Evolutionary conservation across 1,140 invertebrate genomes (phyloP).

Genomic region (Diorhabda carinulata): DNA sequence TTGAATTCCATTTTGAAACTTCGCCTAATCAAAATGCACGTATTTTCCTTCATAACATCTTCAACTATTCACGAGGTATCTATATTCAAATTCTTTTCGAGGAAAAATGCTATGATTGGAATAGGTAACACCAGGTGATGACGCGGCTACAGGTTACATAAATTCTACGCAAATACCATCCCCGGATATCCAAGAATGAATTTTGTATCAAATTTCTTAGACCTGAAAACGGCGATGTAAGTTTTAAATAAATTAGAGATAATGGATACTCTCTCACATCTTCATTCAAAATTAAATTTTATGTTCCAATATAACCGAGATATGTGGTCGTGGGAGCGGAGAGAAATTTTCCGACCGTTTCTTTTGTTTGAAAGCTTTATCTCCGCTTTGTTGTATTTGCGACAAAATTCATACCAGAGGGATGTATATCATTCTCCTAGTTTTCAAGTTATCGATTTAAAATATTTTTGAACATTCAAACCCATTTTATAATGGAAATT

Average conservation of each 20-base stretch:
- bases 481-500: too few relatives aligned
- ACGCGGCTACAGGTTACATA: too few relatives aligned
- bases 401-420: neutral
- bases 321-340: neutral
- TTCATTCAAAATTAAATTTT: slow-evolving; percentile 3
- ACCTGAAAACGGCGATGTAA: neutral
- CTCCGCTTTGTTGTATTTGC: neutral
- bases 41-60: too few relatives aligned
- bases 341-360: neutral
- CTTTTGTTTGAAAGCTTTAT: slow-evolving; percentile 2
- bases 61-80: too few relatives aligned
- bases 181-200: neutral
- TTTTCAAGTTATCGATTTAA: too few relatives aligned
- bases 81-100: too few relatives aligned
- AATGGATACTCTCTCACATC: neutral
- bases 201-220: neutral
- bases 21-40: too few relatives aligned
- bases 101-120: too few relatives aligned
- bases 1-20: too few relatives aligned
- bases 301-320: slow-evolving; percentile 2
- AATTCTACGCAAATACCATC: neutral
- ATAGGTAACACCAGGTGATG: too few relatives aligned
- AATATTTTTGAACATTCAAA: too few relatives aligned
- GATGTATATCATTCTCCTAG: neutral
- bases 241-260: slow-evolving; percentile 3